These are phyloP conservation scores for Hemicentrotus pulcherrimus DNA, from an alignment of 35 echinoderm and acorn worm species.

Conservation along the genomic window DNA sequence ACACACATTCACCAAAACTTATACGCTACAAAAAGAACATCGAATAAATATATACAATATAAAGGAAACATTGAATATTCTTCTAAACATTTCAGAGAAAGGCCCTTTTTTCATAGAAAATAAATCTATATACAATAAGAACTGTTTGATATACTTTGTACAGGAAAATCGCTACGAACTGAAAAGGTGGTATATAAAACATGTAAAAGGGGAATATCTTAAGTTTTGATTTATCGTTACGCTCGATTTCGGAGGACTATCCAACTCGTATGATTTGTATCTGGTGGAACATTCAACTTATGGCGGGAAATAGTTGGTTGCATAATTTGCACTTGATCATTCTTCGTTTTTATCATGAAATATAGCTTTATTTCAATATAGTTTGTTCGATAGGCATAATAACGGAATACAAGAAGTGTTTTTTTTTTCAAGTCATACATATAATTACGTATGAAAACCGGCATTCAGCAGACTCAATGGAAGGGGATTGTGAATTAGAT, in stretches of 20 bases:
- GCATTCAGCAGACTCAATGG: not conserved
- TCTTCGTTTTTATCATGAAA: not conserved
- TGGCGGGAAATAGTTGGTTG: not conserved
- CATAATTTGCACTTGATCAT: not conserved
- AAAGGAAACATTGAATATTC: not conserved
- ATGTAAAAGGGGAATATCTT: not conserved
- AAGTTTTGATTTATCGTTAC: not conserved
- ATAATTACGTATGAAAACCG: not conserved
- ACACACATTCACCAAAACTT: not conserved
- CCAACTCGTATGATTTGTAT: not conserved
- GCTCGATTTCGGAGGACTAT: not conserved
- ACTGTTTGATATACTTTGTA: slow-evolving; percentile 9
- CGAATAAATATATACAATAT: slow-evolving; percentile 10
- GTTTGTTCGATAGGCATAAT: not conserved
- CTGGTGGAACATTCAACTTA: not conserved
- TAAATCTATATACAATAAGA: slow-evolving; percentile 32
- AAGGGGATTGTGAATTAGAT: not conserved
- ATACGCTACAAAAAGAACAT: not conserved
- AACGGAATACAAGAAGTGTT: not conserved
- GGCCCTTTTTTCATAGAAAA: slow-evolving; percentile 7
- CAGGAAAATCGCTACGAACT: not conserved
- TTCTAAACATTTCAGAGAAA: slow-evolving; percentile 37
- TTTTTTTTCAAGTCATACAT: not conserved
- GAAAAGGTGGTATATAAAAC: not conserved
- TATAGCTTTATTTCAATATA: not conserved